Conservation (phyloP, 2,113 vertebrate species). For the Halcyon senegalensis region DNA sequence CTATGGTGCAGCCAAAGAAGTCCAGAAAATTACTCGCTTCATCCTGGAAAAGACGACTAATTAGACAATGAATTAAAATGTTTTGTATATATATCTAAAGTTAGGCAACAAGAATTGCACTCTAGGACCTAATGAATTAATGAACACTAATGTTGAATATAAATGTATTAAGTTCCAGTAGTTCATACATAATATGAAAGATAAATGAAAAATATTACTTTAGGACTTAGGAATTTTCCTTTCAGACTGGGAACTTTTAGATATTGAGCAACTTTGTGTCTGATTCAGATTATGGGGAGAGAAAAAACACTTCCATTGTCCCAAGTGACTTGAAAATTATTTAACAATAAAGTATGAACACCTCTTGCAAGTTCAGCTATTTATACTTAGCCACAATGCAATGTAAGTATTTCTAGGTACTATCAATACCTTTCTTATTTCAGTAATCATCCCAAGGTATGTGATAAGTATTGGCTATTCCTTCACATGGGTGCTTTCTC, state of each 20-base stretch:
- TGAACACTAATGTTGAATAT: not conserved
- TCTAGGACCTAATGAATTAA: not conserved
- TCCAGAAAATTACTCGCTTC: not conserved
- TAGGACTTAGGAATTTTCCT: not conserved
- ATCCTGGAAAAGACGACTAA: not conserved
- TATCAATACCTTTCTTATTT: not conserved
- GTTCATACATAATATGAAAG: not conserved
- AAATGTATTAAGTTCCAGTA: not conserved
- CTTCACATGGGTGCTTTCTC: not conserved
- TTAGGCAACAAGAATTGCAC: not conserved
- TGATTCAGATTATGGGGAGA: not conserved
- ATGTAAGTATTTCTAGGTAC: not conserved
- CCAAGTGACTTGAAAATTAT: not conserved
- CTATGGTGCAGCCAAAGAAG: not conserved
- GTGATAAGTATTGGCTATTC: not conserved
- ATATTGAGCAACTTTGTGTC: not conserved
- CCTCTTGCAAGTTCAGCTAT: not conserved
- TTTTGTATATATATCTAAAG: not conserved
- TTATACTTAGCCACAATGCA: not conserved
- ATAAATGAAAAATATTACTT: slow-evolving; percentile 3
- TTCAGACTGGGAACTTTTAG: not conserved
- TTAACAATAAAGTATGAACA: not conserved
- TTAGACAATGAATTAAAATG: not conserved
- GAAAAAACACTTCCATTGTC: not conserved
- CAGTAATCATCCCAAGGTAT: not conserved